These are phyloP conservation scores for Adrianichthys oophorus DNA, from an alignment of 2,797 vertebrate species.

Conservation along the genomic window DNA sequence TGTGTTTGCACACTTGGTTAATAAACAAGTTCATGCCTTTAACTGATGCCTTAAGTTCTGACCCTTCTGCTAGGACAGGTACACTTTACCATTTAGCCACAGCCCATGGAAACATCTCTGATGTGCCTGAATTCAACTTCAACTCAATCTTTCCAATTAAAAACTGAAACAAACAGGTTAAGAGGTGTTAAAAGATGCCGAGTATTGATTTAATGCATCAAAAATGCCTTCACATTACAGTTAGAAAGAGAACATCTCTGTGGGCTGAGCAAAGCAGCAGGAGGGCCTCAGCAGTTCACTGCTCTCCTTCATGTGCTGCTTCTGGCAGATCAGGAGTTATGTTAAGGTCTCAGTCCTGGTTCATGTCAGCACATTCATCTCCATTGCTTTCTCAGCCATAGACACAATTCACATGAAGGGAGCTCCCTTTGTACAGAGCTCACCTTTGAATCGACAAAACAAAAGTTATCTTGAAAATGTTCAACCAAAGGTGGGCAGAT, in stretches of 20 bases:
- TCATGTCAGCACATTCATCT: slow-evolving; percentile 65
- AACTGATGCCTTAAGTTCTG: slow-evolving; percentile 34
- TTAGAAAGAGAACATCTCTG: slow-evolving; percentile 1
- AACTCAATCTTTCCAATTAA: too few species aligned
- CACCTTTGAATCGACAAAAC: slow-evolving; percentile 59
- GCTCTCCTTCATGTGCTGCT: slow-evolving; percentile 53
- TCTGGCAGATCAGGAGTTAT: slow-evolving; percentile 70
- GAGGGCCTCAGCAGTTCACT: slow-evolving; percentile 28
- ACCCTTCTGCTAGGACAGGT: too few species aligned
- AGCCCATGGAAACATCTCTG: too few species aligned
- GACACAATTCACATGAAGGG: slow-evolving; percentile 44
- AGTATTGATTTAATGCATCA: too few species aligned
- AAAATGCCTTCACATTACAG: background rate
- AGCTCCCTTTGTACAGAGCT: slow-evolving; percentile 30
- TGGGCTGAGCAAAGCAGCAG: slow-evolving; percentile 33
- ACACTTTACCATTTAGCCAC: too few species aligned
- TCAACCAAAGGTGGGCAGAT: too few species aligned
- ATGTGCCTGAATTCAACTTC: too few species aligned
- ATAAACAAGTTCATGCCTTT: slow-evolving; percentile 66
- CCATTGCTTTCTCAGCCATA: slow-evolving; percentile 44
- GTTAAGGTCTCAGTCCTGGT: slow-evolving; percentile 60
- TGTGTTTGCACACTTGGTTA: slow-evolving; percentile 65
- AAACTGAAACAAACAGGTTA: too few species aligned
- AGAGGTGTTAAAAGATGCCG: too few species aligned
- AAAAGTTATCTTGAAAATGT: slow-evolving; percentile 18